phyloP scores from a whole-genome alignment of 2,113 vertebrate species.

The human region GRCh38 chr11:30413001-30413500 shows the following conservation, averaged over 20 bases:
- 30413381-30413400: not conserved
- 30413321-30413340: not conserved
- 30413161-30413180: constrained; percentile 73
- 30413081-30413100: not conserved
- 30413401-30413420: not conserved
- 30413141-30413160: constrained; percentile 37
- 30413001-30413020: not conserved
- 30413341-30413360: not conserved
- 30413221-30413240: constrained; percentile 1
- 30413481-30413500: not conserved
- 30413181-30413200: not conserved
- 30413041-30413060: not conserved
- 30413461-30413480: not conserved
- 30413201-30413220: not conserved
- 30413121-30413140: constrained; percentile 45
- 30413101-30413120: constrained; percentile 23
- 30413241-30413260: not conserved
- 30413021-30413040: constrained; percentile 26
- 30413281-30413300: not conserved
- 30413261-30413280: not conserved
- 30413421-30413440: not conserved
- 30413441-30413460: not conserved
- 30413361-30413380: fast-evolving
- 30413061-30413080: not conserved
- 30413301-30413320: not conserved